Evolutionary conservation across 2,113 vertebrate genomes (phyloP), one percentile per base, ranked within the genome.

Genomic region (Apteryx owenii): DNA sequence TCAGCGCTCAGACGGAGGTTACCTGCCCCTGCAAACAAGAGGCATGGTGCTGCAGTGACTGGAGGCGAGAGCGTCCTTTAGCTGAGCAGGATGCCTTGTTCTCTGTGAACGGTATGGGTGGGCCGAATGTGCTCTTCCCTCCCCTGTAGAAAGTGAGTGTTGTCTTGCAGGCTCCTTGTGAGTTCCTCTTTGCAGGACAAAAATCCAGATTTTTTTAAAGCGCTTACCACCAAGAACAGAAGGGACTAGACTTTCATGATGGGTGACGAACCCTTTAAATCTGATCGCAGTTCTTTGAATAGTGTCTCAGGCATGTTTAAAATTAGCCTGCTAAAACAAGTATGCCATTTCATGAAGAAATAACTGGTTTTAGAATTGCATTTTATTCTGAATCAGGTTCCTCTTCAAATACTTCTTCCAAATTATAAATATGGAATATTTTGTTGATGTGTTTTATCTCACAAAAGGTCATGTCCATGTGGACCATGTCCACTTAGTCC

Each of bases 381-480:
- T 89, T 94, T 81, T 71, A 69, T 87, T 94, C 61, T 76, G 38
- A 85, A 69, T 51, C 16, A 18, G 7, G 8, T 76, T 87, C n/a
- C 23, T 91, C 70, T 90, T 19, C 31, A 64, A 84, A 71, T 79
- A 42, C 2, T 51, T 68, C 23, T 84, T 92, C 44, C 48, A 71
- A 64, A 48, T 68, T 60, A 56, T 21, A 93, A 88, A 26, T 92
- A 70, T 61, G 25, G 36, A 44, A 51, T 85, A 9, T 21, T 75
- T 91, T 90, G 13, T 91, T 90, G 13, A 38, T 79, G 5, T 20
- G 6, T 76, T 93, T 91, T 87, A 29, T 87, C 73, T 89, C 88
- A 29, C 8, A 89, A 79, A 85, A 80, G n/a, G 38, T 22, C 7
- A 79, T 85, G 17, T 33, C 56, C 17, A 20, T 33, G 29, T 60